A percentile compares a stretch with the other conserved stretches of the same genome.
These are phyloP conservation scores for Falco punctatus DNA, from an alignment of 2,113 vertebrate genomes.

Conservation along the genomic window DNA sequence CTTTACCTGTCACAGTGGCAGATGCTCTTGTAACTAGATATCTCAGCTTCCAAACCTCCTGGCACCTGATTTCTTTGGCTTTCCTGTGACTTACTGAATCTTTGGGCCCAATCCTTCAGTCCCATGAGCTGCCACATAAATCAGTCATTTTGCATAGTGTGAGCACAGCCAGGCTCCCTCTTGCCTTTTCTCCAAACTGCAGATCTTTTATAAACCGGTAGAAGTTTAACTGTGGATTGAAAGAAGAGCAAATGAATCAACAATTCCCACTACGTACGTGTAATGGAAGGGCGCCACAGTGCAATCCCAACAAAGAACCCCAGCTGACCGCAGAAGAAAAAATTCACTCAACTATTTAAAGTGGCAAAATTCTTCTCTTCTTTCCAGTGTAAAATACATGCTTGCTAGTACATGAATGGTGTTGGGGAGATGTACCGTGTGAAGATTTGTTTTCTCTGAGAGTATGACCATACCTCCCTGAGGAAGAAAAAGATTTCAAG, in stretches of 20 bases:
- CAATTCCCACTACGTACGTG: neutral
- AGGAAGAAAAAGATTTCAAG: constrained; percentile 50
- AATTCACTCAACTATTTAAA: neutral
- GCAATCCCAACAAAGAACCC: neutral
- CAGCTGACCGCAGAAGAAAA: neutral
- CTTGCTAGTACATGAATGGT: neutral
- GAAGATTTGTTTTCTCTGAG: constrained; percentile 16
- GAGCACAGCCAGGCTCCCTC: neutral
- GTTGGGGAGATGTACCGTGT: neutral
- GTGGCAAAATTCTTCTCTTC: neutral
- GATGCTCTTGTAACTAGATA: neutral
- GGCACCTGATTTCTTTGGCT: neutral
- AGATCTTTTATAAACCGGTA: neutral
- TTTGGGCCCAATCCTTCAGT: neutral
- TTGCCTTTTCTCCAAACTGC: neutral
- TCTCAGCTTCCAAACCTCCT: neutral
- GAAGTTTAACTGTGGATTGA: neutral
- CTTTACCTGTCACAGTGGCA: neutral
- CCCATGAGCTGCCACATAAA: neutral
- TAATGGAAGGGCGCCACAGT: neutral
- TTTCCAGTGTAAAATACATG: neutral
- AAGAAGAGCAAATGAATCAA: neutral
- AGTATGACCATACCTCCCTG: neutral
- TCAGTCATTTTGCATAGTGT: neutral
- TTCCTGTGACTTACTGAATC: neutral